Evolutionary conservation across 2,888 invertebrate species (phyloP), one percentile per base, ranked within the genome.

Genomic region (Molorchus minor): DNA sequence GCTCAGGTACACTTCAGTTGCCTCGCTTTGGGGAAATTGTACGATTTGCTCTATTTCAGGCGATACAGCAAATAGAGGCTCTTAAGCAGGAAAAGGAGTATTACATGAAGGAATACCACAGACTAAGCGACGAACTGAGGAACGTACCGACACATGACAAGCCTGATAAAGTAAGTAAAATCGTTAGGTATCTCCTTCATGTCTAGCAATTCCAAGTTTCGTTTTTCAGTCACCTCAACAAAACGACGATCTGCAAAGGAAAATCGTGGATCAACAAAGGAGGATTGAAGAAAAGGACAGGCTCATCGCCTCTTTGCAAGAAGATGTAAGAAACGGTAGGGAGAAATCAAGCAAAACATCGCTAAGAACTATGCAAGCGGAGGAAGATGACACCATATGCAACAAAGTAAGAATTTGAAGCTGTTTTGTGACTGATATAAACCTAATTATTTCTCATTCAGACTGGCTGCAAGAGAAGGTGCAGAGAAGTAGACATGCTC

Each of bases 401-500:
- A 21, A 70, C 3, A 77, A 73, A 66, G 78, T 77, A 64, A 56
- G 61, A 59, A 40, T 33, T 33, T 52, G 36, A 2, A 46, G 16
- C 46, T 21, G 8, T 3, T 3, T 10, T 41, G 45, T 58, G 44
- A 53, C n/a, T 25, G 44, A 53, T 56, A 53, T 56, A 53, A 58
- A 53, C 19, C 40, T 25, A 33, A 41, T 30, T 54, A 25, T 36
- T 38, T 54, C 49, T 61, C 64, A 62, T 74, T 49, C 65, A 83
- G 83, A 62, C 72, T 4, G 69, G 66, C 25, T 67, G 83, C 17
- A 82, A 81, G 66, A 77, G 82, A 58, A 67, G 80, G 35, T 81
- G 82, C 71, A 78, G 81, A 21, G 88, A 88, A 76, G 80, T 85
- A 35, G 87, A 88, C 69, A 67, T 82, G 3, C 81, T 84, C 1